Conservation (phyloP, 2,888 invertebrate genomes). For the Polymixis flavicincta region DNA sequence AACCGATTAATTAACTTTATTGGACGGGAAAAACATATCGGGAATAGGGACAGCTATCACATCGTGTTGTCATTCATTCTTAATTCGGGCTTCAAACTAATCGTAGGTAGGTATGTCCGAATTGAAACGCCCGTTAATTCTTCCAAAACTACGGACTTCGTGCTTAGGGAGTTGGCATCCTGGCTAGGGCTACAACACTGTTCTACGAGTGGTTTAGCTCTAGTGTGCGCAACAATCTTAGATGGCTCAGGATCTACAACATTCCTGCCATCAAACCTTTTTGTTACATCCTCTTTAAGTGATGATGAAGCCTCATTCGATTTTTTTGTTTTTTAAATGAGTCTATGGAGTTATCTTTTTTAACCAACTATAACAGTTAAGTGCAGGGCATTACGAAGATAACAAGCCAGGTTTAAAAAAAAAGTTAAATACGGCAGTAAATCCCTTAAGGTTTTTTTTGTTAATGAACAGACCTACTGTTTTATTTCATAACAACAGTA, state of each 20-base stretch:
- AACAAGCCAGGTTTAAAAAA: background rate
- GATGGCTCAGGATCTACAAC: constrained; percentile 30
- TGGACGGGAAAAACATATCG: too few species aligned
- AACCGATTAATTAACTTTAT: too few species aligned
- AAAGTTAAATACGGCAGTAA: background rate
- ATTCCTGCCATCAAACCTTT: constrained; percentile 37
- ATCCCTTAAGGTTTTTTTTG: constrained; percentile 1
- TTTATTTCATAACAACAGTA: constrained; percentile 1
- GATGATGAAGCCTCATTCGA: background rate
- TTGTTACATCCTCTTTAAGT: constrained; percentile 7
- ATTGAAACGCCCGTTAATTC: too few species aligned
- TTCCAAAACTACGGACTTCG: too few species aligned
- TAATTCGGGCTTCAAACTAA: too few species aligned
- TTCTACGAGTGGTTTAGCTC: background rate
- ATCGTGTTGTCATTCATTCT: too few species aligned
- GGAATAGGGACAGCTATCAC: too few species aligned
- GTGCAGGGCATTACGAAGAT: background rate
- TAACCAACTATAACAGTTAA: background rate
- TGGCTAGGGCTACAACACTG: background rate
- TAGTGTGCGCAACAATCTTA: constrained; percentile 19
- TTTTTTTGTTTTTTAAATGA: background rate
- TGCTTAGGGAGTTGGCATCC: too few species aligned
- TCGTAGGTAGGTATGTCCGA: too few species aligned
- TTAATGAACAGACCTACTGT: constrained; percentile 15
- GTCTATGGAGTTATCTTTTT: background rate